Conservation (phyloP, 2,888 invertebrate species). For the Apodemia zela region DNA sequence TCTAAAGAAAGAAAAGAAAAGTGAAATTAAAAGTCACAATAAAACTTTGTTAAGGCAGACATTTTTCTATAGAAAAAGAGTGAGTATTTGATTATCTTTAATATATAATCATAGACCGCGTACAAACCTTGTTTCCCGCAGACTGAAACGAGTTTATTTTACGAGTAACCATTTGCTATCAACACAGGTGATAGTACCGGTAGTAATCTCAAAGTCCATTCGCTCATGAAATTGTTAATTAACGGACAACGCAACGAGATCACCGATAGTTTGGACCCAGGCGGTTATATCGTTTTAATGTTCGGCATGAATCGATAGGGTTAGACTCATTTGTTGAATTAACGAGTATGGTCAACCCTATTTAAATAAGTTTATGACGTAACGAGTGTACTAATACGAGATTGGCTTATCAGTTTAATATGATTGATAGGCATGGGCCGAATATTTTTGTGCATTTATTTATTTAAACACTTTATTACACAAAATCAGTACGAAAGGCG, state of each 20-base stretch:
- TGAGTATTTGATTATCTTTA: too few relatives aligned
- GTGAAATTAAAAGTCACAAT: too few relatives aligned
- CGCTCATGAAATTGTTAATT: slow-evolving; percentile 57
- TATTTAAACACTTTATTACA: too few relatives aligned
- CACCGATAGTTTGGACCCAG: slow-evolving; percentile 25
- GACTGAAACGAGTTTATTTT: slow-evolving; percentile 26
- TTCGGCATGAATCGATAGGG: slow-evolving; percentile 25
- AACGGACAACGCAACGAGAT: slow-evolving; percentile 38
- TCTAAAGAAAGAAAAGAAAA: too few relatives aligned
- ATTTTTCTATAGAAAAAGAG: too few relatives aligned
- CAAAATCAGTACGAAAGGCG: too few relatives aligned
- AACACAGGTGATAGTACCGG: slow-evolving; percentile 43
- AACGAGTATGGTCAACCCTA: neutral
- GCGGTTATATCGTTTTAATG: slow-evolving; percentile 34
- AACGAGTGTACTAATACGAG: too few relatives aligned
- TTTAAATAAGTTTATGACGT: neutral
- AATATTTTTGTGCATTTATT: too few relatives aligned
- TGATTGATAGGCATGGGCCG: too few relatives aligned
- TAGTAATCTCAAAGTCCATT: slow-evolving; percentile 39
- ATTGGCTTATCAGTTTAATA: too few relatives aligned
- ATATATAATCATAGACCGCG: neutral
- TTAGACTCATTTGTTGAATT: slow-evolving; percentile 14
- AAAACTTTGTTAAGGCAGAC: too few relatives aligned
- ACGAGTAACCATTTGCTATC: slow-evolving; percentile 38
- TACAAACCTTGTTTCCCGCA: neutral